Conservation (phyloP, 2,797 vertebrate species). For the Hylomyscus alleni region DNA sequence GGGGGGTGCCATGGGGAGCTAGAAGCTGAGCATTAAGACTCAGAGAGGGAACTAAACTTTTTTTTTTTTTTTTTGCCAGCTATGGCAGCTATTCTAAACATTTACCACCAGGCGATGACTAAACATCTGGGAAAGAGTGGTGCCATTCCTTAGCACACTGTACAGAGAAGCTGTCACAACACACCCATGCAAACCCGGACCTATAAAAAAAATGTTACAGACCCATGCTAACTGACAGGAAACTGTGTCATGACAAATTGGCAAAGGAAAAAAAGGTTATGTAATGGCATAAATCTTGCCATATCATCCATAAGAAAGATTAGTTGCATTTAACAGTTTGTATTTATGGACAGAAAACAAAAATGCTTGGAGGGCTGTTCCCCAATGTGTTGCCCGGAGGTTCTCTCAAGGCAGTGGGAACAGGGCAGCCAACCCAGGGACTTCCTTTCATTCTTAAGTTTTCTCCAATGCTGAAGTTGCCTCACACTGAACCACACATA, state of each 20-base stretch:
- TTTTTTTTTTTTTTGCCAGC: background rate
- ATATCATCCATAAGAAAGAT: background rate
- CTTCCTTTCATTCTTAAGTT: background rate
- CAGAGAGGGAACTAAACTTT: background rate
- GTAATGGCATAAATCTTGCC: conserved; percentile 25
- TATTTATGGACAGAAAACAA: conserved; percentile 41
- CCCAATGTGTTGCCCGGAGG: background rate
- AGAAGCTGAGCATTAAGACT: conserved; percentile 21
- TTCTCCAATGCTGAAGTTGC: background rate
- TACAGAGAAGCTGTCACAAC: background rate
- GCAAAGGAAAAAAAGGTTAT: conserved; percentile 47
- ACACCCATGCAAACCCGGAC: background rate
- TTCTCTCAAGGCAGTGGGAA: background rate
- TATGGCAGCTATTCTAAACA: conserved; percentile 55
- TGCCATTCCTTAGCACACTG: background rate
- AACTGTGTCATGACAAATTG: background rate
- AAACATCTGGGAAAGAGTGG: background rate
- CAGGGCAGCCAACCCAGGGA: background rate
- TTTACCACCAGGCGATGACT: background rate
- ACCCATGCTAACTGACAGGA: conserved; percentile 54
- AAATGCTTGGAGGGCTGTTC: background rate
- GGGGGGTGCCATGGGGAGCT: conserved; percentile 72
- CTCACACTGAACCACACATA: background rate
- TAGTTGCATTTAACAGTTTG: background rate
- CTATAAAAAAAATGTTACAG: conserved; percentile 56